A percentile compares a stretch with the other conserved stretches of the same genome.
These are phyloP conservation scores for Callithrix jacchus DNA, from an alignment of 2,113 vertebrate species.

Conservation along the genomic window DNA sequence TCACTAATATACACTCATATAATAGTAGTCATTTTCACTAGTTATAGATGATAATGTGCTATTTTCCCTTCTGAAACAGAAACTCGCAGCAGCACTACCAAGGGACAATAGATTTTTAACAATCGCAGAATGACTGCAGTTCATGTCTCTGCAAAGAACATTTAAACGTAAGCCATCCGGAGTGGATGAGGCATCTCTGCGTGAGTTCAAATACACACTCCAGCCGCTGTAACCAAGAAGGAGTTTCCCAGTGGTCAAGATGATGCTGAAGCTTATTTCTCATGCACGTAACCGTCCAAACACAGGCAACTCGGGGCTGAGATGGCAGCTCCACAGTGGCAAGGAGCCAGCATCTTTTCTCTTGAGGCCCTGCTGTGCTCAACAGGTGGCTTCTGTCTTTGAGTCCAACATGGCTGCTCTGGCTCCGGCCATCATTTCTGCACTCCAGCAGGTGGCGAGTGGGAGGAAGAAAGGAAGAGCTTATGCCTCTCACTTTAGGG, in stretches of 20 bases:
- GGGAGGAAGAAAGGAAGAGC: not conserved
- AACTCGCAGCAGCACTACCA: not conserved
- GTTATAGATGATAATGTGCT: accelerated
- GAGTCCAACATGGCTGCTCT: not conserved
- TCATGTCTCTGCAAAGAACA: not conserved
- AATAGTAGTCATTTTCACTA: not conserved
- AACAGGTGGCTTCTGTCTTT: not conserved
- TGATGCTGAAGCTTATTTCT: not conserved
- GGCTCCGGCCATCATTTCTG: too few relatives aligned
- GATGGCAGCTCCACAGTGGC: not conserved
- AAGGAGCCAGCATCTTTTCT: not conserved
- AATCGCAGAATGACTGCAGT: not conserved
- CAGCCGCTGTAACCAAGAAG: not conserved
- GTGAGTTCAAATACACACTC: not conserved
- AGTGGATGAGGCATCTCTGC: too few relatives aligned
- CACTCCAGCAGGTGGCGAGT: not conserved
- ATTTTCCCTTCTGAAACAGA: not conserved
- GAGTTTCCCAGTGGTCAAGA: not conserved
- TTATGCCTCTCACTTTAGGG: not conserved
- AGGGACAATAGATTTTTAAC: not conserved
- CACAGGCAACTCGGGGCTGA: too few relatives aligned
- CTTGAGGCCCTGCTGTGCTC: not conserved
- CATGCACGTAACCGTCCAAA: not conserved
- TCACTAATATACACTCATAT: too few relatives aligned
- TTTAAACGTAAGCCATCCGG: accelerated